Percentiles rank a stretch among this genome's conserved stretches.
phyloP scores from a whole-genome alignment of 2,113 vertebrate genomes.

The Tragelaphus buxtoni region DNA sequence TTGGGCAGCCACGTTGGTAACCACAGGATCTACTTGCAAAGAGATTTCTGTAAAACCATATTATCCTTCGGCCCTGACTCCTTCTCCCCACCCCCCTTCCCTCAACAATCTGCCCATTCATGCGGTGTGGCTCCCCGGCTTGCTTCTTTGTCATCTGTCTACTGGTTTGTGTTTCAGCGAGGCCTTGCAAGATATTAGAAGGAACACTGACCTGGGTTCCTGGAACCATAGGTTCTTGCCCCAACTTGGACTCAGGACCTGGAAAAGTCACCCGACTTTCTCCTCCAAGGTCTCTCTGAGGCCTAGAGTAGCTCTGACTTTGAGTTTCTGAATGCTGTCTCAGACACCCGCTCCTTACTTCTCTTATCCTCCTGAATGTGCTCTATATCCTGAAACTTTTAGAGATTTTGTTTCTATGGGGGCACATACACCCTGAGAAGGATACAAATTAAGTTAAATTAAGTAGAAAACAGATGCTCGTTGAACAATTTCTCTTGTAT shows the following conservation, averaged over 20 bases:
- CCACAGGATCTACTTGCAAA: conserved; percentile 55
- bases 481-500: not conserved
- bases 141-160: conserved; percentile 4
- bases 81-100: not conserved
- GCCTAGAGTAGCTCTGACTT: not conserved
- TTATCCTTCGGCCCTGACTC: not conserved
- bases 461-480: not conserved
- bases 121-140: not conserved
- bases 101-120: conserved; percentile 49
- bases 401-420: not conserved
- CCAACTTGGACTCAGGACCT: not conserved
- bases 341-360: not conserved
- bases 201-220: not conserved
- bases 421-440: not conserved
- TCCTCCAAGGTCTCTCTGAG: not conserved
- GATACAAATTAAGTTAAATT: not conserved
- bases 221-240: not conserved
- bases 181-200: not conserved
- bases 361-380: not conserved
- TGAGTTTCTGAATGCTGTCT: not conserved
- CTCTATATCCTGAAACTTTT: not conserved
- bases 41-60: conserved; percentile 53
- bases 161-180: conserved; percentile 24
- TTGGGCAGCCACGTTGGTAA: not conserved
- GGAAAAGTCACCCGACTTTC: conserved; percentile 45